phyloP scores from a whole-genome alignment of 30 jellyfish, hydroid and myxozoan species.

The Aurelia sp. region DNA sequence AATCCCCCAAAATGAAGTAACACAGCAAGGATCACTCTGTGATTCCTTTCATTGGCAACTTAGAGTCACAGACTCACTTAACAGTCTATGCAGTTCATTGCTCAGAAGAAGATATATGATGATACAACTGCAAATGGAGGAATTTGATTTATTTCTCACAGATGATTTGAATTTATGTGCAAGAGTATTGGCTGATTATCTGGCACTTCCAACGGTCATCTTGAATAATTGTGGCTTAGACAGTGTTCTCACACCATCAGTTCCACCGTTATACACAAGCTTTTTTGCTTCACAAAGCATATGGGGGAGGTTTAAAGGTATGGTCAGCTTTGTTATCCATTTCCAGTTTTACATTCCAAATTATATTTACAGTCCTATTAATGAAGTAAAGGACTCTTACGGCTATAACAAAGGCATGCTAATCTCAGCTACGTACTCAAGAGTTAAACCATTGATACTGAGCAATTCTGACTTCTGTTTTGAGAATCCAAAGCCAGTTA shows the following conservation, averaged over 20 bases:
- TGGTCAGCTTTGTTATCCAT: neutral
- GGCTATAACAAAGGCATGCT: constrained; percentile 23
- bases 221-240: constrained; percentile 13
- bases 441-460: constrained; percentile 58
- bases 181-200: constrained; percentile 52
- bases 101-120: constrained; percentile 33
- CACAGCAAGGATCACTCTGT: neutral
- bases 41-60: neutral
- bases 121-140: constrained; percentile 24
- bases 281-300: neutral
- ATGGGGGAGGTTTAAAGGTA: constrained; percentile 8
- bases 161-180: constrained; percentile 59
- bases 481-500: constrained; percentile 55
- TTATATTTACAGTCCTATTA: constrained; percentile 22
- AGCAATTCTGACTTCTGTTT: constrained; percentile 33
- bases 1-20: neutral
- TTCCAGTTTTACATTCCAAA: constrained; percentile 7
- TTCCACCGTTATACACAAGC: neutral
- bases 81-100: constrained; percentile 28
- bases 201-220: constrained; percentile 43
- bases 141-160: constrained; percentile 41
- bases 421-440: constrained; percentile 30
- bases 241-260: neutral
- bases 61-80: neutral
- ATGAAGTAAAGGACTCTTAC: constrained; percentile 7